Percentiles rank a stretch among this genome's conserved stretches.
Conservation (phyloP, 35 echinoderm and acorn worm genomes). For the Stichopus chloronotus region DNA sequence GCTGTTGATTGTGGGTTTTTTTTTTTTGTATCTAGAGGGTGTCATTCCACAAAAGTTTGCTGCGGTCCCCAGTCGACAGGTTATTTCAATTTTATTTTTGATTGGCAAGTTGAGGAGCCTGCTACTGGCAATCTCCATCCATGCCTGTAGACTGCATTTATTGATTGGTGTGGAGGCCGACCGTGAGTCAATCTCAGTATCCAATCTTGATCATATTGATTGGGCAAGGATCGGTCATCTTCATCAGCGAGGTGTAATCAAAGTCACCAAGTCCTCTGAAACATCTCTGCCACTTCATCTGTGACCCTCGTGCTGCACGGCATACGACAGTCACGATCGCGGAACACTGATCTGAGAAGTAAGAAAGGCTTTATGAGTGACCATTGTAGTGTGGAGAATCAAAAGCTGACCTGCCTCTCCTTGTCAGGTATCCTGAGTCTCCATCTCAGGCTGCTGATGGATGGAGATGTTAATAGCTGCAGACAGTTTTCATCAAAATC, state of each 20-base stretch:
- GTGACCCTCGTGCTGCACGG: too few species aligned
- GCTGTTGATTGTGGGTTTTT: background rate
- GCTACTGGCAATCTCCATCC: background rate
- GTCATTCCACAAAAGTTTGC: background rate
- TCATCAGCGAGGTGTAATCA: background rate
- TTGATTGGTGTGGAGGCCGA: background rate
- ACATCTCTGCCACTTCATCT: background rate
- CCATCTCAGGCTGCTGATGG: background rate
- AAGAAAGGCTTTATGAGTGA: too few species aligned
- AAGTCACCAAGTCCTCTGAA: background rate
- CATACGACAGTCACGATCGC: too few species aligned
- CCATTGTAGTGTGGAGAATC: too few species aligned
- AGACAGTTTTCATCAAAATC: background rate
- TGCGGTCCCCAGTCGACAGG: background rate
- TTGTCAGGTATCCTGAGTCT: background rate
- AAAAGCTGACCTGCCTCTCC: too few species aligned
- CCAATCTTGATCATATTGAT: background rate
- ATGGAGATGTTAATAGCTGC: background rate
- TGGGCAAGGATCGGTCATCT: background rate
- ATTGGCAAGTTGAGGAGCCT: background rate
- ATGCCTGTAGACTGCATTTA: background rate
- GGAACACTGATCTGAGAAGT: too few species aligned
- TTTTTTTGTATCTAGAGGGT: background rate
- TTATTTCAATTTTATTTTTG: background rate
- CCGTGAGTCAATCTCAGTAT: background rate